phyloP scores from a whole-genome alignment of 2,888 invertebrate species.

The Eremobia ochroleuca region DNA sequence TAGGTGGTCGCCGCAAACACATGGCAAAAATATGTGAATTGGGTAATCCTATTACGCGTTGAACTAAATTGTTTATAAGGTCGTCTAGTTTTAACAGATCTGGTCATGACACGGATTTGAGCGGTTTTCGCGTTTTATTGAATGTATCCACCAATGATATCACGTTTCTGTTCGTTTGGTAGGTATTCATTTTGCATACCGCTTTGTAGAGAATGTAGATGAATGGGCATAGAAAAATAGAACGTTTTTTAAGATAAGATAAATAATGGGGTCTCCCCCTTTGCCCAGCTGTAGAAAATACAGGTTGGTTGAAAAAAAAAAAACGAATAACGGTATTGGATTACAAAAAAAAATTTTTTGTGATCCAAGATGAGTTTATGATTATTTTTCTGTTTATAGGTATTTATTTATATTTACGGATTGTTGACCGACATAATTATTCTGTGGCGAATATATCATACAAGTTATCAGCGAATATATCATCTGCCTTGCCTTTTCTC shows the following conservation, averaged over 20 bases:
- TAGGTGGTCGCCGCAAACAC: constrained; percentile 20
- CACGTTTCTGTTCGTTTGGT: background rate
- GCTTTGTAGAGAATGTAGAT: background rate
- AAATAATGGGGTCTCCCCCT: background rate
- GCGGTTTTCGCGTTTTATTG: constrained; percentile 37
- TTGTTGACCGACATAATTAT: background rate
- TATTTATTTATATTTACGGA: background rate
- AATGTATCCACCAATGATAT: constrained; percentile 20
- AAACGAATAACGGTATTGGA: background rate
- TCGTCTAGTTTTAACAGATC: constrained; percentile 56
- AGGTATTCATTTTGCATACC: constrained; percentile 11
- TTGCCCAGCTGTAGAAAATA: too few species aligned
- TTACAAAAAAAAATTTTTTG: background rate
- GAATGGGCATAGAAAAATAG: background rate
- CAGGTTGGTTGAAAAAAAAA: background rate
- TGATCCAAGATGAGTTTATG: background rate
- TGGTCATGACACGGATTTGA: constrained; percentile 64
- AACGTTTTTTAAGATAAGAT: too few species aligned
- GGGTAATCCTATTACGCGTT: constrained; percentile 48
- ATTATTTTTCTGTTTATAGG: background rate
- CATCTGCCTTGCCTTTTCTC: background rate
- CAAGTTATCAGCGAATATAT: too few species aligned
- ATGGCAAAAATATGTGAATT: constrained; percentile 41
- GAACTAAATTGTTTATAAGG: constrained; percentile 57
- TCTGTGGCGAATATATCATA: background rate